phyloP scores from a whole-genome alignment of 2,888 invertebrate species.

The Geophilus truncorum region DNA sequence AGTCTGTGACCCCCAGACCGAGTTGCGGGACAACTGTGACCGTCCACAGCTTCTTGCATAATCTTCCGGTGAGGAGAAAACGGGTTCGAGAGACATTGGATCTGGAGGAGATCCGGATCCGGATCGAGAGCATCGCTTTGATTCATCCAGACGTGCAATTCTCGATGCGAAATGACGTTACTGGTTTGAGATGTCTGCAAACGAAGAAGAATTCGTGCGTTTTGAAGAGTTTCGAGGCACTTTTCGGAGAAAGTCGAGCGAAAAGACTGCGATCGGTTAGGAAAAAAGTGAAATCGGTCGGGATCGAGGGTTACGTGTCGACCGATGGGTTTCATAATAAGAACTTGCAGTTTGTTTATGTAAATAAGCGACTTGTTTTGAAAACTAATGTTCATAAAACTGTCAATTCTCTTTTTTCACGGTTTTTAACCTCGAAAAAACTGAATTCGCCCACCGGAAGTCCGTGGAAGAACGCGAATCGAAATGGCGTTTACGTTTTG shows the following conservation, averaged over 20 bases:
- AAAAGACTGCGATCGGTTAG: slow-evolving; percentile 48
- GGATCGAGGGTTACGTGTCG: slow-evolving; percentile 57
- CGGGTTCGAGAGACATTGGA: slow-evolving; percentile 55
- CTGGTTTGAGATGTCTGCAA: slow-evolving; percentile 57
- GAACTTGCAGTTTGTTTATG: slow-evolving; percentile 59
- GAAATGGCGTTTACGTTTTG: slow-evolving; percentile 57
- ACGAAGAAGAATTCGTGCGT: slow-evolving; percentile 57
- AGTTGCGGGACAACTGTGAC: slow-evolving; percentile 68
- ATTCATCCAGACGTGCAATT: slow-evolving; percentile 61
- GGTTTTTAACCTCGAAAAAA: slow-evolving; percentile 41
- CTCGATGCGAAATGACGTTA: slow-evolving; percentile 62
- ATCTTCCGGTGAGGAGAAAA: slow-evolving; percentile 59
- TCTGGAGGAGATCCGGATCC: slow-evolving; percentile 57
- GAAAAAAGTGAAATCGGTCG: slow-evolving; percentile 51
- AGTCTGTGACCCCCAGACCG: slow-evolving; percentile 52
- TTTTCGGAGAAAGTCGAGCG: slow-evolving; percentile 51
- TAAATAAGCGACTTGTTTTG: slow-evolving; percentile 59
- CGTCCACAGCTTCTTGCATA: slow-evolving; percentile 61
- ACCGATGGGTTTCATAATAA: slow-evolving; percentile 52
- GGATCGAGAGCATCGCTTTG: slow-evolving; percentile 60
- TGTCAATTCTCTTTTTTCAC: slow-evolving; percentile 48
- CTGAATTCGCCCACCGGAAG: slow-evolving; percentile 32
- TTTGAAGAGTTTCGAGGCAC: slow-evolving; percentile 49
- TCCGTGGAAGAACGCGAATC: slow-evolving; percentile 41
- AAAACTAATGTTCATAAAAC: slow-evolving; percentile 54